These are phyloP conservation scores for Zaprionus taronus DNA, from an alignment of 1,140 invertebrate species.

Conservation along the genomic window DNA sequence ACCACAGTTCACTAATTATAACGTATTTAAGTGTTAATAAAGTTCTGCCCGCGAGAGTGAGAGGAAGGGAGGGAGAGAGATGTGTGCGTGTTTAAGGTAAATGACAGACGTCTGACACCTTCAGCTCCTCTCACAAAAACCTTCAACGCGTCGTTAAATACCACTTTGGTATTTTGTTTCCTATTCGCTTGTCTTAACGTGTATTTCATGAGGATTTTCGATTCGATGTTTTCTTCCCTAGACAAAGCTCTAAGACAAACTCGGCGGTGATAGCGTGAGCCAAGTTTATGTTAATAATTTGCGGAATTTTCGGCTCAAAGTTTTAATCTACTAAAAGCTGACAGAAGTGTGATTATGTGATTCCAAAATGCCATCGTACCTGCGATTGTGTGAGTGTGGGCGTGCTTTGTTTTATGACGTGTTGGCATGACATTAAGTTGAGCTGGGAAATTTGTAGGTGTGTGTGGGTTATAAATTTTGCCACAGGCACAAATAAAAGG, in stretches of 20 bases:
- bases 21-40: constrained; percentile 55
- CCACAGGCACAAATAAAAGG: not conserved
- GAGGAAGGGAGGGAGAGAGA: too few relatives aligned
- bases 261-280: not conserved
- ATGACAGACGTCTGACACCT: constrained; percentile 18
- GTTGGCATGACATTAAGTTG: constrained; percentile 27
- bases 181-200: constrained; percentile 4
- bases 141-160: constrained; percentile 13
- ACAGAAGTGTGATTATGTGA: constrained; percentile 51
- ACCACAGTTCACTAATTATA: constrained; percentile 45
- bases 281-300: constrained; percentile 45
- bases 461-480: constrained; percentile 59
- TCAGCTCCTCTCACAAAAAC: constrained; percentile 10
- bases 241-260: not conserved
- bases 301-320: constrained; percentile 49
- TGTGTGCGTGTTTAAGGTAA: constrained; percentile 24
- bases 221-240: not conserved
- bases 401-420: constrained; percentile 62
- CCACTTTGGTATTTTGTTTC: constrained; percentile 12
- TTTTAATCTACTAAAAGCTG: constrained; percentile 79
- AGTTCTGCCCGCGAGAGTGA: not conserved
- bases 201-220: constrained; percentile 15
- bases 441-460: constrained; percentile 58
- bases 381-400: constrained; percentile 27
- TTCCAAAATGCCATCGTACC: constrained; percentile 41